Evolutionary conservation across 2,113 vertebrate species (phyloP), one percentile per base, ranked within the genome.

Genomic region (Damaliscus lunatus): DNA sequence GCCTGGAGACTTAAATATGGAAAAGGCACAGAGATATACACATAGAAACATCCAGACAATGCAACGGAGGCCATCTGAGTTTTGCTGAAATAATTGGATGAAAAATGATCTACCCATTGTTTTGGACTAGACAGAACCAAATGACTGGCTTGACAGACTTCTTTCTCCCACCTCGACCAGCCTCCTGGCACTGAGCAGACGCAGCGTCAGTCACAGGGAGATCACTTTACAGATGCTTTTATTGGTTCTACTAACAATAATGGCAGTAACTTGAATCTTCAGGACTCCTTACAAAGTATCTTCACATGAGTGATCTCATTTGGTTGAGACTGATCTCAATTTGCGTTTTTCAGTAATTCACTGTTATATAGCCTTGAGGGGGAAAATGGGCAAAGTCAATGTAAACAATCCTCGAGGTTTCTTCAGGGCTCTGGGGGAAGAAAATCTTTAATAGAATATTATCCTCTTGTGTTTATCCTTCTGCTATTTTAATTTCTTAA

Each of bases 71-170:
- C 88, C 48, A 19, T 94, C 11, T 36, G 81, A 36, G 36, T 91
- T 93, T 96, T 88, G 46, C 84, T 80, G 88, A 40, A 96, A 97
- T 92, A 93, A 81, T 27, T 93, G 55, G 67, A 81, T 93, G 93
- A 91, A 97, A 97, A 98, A 84, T 10, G 40, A 94, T 88, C 93
- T 64, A 71, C 33, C 33, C 52, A 86, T 98, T 98, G 96, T 97
- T 97, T 95, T 60, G 91, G 59, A 82, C 59, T 89, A 97, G 95
- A 95, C 8, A 40, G 77, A 46, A 95, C 64, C 87, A 91, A 98
- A 95, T 89, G 67, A 93, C 93, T 88, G 87, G 93, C 50, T 86
- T 85, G 83, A 74, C 23, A 52, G 53, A 86, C 84, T 60, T 92
- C 40, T 91, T 93, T 83, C 64, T 82, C 33, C 36, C 36, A 16